A percentile compares a stretch with the other conserved stretches of the same genome.
Evolutionary conservation across 1,140 invertebrate species (phyloP).

Genomic region (Euborellia annulipes): DNA sequence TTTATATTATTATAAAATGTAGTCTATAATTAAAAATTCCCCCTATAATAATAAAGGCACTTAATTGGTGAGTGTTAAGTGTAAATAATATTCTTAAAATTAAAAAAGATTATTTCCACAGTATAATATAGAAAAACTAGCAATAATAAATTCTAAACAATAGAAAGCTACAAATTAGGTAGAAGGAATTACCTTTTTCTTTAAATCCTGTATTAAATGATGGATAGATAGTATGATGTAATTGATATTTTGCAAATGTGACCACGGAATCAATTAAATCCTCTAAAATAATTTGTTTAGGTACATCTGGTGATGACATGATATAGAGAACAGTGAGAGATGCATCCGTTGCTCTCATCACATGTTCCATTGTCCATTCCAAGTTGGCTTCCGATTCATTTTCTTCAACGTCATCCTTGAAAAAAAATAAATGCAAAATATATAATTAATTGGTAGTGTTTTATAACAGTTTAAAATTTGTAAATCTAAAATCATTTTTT

Average conservation of each 20-base stretch:
- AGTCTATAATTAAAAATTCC: too few species aligned
- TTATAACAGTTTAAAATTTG: conserved; percentile 16
- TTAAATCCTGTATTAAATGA: conserved; percentile 87
- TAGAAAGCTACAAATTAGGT: too few species aligned
- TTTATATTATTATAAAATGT: too few species aligned
- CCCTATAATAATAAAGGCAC: too few species aligned
- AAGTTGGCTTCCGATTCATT: conserved; percentile 74
- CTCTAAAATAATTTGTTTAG: conserved; percentile 83
- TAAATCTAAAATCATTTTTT: conserved; percentile 13
- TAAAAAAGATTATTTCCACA: too few species aligned
- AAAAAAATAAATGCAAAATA: conserved; percentile 4
- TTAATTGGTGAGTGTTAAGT: too few species aligned
- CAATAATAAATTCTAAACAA: too few species aligned
- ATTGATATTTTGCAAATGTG: conserved; percentile 86
- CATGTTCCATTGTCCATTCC: conserved; percentile 77
- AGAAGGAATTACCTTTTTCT: conserved; percentile 24
- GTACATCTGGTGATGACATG: conserved; percentile 89
- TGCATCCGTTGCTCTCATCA: conserved; percentile 76
- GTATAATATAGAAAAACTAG: conserved; percentile 2
- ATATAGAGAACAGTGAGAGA: conserved; percentile 75
- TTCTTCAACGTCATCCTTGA: conserved; percentile 73
- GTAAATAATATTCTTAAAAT: too few species aligned
- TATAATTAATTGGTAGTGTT: too few species aligned
- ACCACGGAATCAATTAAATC: conserved; percentile 95
- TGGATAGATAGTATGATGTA: conserved; percentile 93